These are phyloP conservation scores for Sebastes fasciatus DNA, from an alignment of 2,113 vertebrate species.

Conservation along the genomic window DNA sequence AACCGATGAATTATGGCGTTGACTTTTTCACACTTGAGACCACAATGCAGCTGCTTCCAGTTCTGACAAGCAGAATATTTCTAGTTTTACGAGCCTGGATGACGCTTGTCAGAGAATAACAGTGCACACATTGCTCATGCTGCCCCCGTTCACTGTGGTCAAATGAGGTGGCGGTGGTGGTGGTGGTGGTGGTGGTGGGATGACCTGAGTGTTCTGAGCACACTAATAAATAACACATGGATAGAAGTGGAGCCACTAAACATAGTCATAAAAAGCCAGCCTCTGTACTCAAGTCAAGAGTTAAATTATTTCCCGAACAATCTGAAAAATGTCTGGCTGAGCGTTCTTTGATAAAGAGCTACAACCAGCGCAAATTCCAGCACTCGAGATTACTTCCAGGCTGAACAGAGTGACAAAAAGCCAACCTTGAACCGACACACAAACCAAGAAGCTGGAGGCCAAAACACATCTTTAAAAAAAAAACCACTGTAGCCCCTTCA, in stretches of 20 bases:
- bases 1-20: background rate
- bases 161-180: background rate
- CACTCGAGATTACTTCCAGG: constrained; percentile 49
- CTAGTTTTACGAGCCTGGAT: constrained; percentile 43
- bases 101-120: constrained; percentile 18
- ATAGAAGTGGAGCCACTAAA: constrained; percentile 42
- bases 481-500: constrained; percentile 14
- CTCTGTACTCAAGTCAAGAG: constrained; percentile 48
- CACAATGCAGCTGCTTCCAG: constrained; percentile 25
- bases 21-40: constrained; percentile 6
- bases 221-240: constrained; percentile 44
- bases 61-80: constrained; percentile 32
- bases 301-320: constrained; percentile 35
- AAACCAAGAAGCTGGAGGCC: constrained; percentile 31
- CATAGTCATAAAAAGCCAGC: constrained; percentile 12
- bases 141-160: background rate
- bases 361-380: constrained; percentile 42
- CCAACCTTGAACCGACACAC: background rate
- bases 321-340: constrained; percentile 40
- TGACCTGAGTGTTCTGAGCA: constrained; percentile 1
- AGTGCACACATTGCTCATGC: background rate
- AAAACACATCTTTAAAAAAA: constrained; percentile 36
- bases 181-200: background rate
- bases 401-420: constrained; percentile 31
- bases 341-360: constrained; percentile 24